Percentiles rank a stretch among this genome's conserved stretches.
Conservation (phyloP, 2,888 invertebrate genomes). For the Xanthorhoe designata region DNA sequence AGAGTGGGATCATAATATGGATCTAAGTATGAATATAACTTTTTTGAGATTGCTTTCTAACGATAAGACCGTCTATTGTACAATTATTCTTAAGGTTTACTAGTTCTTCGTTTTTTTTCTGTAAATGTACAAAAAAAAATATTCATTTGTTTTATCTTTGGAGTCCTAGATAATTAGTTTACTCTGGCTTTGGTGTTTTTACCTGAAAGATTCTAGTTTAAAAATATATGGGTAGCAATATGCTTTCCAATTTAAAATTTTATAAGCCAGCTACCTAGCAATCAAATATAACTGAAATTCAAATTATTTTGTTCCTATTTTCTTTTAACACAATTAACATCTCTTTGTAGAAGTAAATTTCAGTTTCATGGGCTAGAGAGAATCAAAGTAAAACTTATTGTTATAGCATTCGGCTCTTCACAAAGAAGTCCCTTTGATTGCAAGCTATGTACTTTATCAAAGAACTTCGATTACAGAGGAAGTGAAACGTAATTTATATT, state of each 20-base stretch:
- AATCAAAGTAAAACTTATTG: conserved; percentile 21
- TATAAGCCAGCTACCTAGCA: background rate
- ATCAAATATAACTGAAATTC: background rate
- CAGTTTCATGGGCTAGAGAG: conserved; percentile 9
- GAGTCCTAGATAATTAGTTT: too few relatives aligned
- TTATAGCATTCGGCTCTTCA: conserved; percentile 13
- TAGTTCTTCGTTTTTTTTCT: too few relatives aligned
- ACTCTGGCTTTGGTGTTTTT: too few relatives aligned
- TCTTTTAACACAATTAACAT: conserved; percentile 6
- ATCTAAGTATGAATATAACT: too few relatives aligned
- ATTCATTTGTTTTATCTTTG: too few relatives aligned
- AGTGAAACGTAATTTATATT: conserved; percentile 46
- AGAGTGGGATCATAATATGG: too few relatives aligned
- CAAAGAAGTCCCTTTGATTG: conserved; percentile 31
- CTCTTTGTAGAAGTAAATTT: conserved; percentile 5
- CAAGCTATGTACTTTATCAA: conserved; percentile 21
- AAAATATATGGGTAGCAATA: too few relatives aligned
- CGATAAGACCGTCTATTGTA: too few relatives aligned
- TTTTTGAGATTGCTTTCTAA: too few relatives aligned
- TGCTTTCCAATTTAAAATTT: background rate
- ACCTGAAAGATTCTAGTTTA: too few relatives aligned
- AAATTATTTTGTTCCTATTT: background rate
- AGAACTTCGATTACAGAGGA: conserved; percentile 22
- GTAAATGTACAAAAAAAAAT: too few relatives aligned
- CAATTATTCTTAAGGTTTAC: too few relatives aligned